These are phyloP conservation scores for Eurois occulta DNA, from an alignment of 2,888 invertebrate species.

Conservation along the genomic window DNA sequence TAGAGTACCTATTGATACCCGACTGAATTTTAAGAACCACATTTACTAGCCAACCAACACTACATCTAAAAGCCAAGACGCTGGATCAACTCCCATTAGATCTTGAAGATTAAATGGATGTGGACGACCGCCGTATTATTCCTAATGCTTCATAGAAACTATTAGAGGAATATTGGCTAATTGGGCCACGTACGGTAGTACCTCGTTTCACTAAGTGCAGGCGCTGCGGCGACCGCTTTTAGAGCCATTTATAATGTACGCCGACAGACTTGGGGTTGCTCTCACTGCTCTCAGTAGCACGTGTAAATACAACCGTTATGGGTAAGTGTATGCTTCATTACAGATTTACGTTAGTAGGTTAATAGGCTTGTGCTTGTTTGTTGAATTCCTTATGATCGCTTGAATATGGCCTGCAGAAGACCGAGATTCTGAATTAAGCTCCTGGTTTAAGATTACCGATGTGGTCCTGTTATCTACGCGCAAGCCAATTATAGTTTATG, in stretches of 20 bases:
- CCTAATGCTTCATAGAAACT: conserved; percentile 65
- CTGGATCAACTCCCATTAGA: conserved; percentile 41
- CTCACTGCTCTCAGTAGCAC: conserved; percentile 45
- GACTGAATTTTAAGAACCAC: conserved; percentile 6
- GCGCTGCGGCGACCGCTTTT: conserved; percentile 69
- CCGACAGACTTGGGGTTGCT: conserved; percentile 53
- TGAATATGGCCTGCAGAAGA: neutral
- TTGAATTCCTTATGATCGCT: conserved; percentile 19
- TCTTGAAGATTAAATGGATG: conserved; percentile 51
- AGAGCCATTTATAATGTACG: conserved; percentile 74
- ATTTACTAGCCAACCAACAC: neutral
- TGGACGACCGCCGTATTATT: conserved; percentile 60
- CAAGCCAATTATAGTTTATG: neutral
- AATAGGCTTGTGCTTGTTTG: conserved; percentile 39
- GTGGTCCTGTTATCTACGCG: neutral
- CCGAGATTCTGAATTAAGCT: neutral
- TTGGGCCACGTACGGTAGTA: conserved; percentile 66
- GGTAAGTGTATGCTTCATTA: conserved; percentile 54
- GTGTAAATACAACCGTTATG: conserved; percentile 51
- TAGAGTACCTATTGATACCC: neutral
- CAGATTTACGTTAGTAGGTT: conserved; percentile 49
- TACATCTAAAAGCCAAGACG: conserved; percentile 40
- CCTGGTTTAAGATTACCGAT: neutral
- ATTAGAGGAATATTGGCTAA: conserved; percentile 72
- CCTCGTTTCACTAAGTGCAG: conserved; percentile 70